Conservation (phyloP, 2,797 vertebrate genomes). For the Heterohyrax brucei region DNA sequence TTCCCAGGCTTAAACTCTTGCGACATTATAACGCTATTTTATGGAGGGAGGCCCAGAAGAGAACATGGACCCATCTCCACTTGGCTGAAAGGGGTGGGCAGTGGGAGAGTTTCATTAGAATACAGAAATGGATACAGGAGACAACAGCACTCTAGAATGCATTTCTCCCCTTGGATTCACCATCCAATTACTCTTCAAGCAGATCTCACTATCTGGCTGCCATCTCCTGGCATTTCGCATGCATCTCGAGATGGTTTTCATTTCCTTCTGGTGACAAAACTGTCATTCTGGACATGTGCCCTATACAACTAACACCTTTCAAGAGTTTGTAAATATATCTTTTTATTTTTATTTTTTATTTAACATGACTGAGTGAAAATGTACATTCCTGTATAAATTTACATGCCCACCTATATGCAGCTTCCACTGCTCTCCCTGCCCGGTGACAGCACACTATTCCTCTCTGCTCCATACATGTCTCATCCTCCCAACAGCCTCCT, state of each 20-base stretch:
- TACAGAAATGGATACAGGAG: not conserved
- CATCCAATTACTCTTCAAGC: slow-evolving; percentile 62
- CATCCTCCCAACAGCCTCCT: too few species aligned
- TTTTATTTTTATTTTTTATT: not conserved
- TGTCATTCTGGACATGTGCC: slow-evolving; percentile 67
- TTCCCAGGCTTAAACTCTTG: not conserved
- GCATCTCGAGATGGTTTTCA: slow-evolving; percentile 72
- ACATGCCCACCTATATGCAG: too few species aligned
- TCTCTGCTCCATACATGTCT: too few species aligned
- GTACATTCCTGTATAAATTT: too few species aligned
- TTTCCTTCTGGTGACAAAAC: slow-evolving; percentile 70
- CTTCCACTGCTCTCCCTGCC: too few species aligned
- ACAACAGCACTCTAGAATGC: slow-evolving; percentile 68
- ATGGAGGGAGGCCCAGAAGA: not conserved
- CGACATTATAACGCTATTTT: not conserved
- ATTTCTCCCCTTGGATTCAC: slow-evolving; percentile 68
- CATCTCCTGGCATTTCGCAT: slow-evolving; percentile 53
- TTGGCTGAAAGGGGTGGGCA: not conserved
- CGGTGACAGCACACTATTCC: too few species aligned
- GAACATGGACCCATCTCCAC: not conserved
- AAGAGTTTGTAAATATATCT: slow-evolving; percentile 65
- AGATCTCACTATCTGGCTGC: slow-evolving; percentile 67
- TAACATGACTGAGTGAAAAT: too few species aligned
- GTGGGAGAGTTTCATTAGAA: slow-evolving; percentile 31
- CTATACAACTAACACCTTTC: slow-evolving; percentile 45